Evolutionary conservation across 2,888 invertebrate genomes (phyloP), one percentile per base, ranked within the genome.

Genomic region (Acronicta psi): DNA sequence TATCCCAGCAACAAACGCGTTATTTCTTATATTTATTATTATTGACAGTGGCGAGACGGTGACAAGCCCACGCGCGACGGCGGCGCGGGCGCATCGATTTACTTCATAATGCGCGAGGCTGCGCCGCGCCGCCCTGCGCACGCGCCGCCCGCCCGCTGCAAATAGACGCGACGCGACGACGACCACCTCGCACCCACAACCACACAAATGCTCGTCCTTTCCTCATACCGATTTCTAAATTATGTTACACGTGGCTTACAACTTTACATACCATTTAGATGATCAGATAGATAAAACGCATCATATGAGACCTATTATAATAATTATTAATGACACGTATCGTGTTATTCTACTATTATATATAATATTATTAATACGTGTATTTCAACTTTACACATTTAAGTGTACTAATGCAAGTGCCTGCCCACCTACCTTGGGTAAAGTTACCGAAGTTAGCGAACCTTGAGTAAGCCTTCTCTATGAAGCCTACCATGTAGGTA

Each of bases 1-100:
- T 87, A 91, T 91, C 89, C 89, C 88, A 85, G 86, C 83, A 86
- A 86, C 87, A 87, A 89, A 87, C 88, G 86, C 85, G 85, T 89
- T 91, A 92, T 92, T 92, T 91, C 82, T 88, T 86, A 87, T 92
- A 93, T 91, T 92, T 93, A 92, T 91, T 91, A 86, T 86, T 91
- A 91, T 92, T 89, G 89, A 90, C 87, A 88, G 84, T 86, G 92
- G 88, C 92, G 90, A 92, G 93, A 92, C 93, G 85, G 90, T 90
- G 91, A 90, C 92, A 90, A 88, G 77, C 92, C 93, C 91, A 93
- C 93, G 90, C 89, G 83, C 79, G 67, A 75, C 66, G 69, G 59
- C 65, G 74, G 71, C 84, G 84, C 82, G 81, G 74, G 71, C 84
- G 84, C 82, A 81, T 84, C 81, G 84, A 84, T 86, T 86, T 83